Evolutionary conservation across 2,797 vertebrate species (phyloP).

Genomic region (Bovichtus variegatus): DNA sequence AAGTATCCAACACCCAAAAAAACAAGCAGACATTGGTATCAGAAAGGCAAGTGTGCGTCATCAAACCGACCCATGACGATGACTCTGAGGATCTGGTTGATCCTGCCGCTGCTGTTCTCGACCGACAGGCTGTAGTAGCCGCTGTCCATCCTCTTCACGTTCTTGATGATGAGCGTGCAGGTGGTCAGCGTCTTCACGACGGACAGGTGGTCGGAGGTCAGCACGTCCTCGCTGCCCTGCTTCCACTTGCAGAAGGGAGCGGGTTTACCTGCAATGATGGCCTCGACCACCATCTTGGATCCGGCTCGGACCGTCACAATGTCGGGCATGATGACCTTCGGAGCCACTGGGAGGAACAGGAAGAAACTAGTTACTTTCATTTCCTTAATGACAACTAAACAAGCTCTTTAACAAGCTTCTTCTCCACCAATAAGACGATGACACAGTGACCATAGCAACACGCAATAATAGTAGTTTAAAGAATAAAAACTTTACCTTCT

Average conservation of each 20-base stretch:
- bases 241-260: constrained; percentile 92
- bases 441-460: too few species aligned
- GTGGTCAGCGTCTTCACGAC: constrained; percentile 91
- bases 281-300: constrained; percentile 94
- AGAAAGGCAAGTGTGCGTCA: too few species aligned
- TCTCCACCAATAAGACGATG: too few species aligned
- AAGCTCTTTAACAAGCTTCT: too few species aligned
- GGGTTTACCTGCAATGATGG: constrained; percentile 95
- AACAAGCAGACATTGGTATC: too few species aligned
- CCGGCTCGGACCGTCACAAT: constrained; percentile 93
- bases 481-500: too few species aligned
- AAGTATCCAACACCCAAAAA: too few species aligned
- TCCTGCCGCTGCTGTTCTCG: constrained; percentile 91
- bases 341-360: constrained; percentile 86
- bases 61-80: constrained; percentile 93
- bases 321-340: constrained; percentile 96
- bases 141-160: constrained; percentile 92
- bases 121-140: constrained; percentile 95
- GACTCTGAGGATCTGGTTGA: constrained; percentile 93
- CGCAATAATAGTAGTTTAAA: too few species aligned
- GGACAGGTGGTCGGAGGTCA: constrained; percentile 93
- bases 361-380: background rate
- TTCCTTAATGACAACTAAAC: too few species aligned
- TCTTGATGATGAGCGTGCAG: constrained; percentile 92
- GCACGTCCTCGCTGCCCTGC: constrained; percentile 91